Evolutionary conservation across 2,113 vertebrate genomes (phyloP).

Genomic region (Ranitomeya variabilis): DNA sequence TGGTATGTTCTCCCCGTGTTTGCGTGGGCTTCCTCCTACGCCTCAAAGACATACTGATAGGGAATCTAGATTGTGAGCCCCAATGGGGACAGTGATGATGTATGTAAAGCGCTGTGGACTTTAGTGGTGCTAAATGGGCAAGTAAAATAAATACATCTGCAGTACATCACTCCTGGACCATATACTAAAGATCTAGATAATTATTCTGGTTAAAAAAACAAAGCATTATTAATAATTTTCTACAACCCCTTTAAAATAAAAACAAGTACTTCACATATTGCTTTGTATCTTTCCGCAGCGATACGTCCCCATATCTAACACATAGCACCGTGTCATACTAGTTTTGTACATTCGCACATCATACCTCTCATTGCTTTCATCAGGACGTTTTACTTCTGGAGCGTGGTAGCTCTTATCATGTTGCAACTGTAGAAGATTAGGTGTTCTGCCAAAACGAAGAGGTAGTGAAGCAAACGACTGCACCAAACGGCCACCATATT

Average conservation of each 20-base stretch:
- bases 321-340: not conserved
- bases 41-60: too few relatives aligned
- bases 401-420: slow-evolving; percentile 39
- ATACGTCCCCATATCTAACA: not conserved
- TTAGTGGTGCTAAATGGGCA: too few relatives aligned
- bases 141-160: too few relatives aligned
- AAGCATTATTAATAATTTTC: not conserved
- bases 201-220: not conserved
- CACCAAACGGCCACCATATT: not conserved
- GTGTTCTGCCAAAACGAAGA: slow-evolving; percentile 65
- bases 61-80: too few relatives aligned
- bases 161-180: not conserved
- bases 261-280: not conserved
- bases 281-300: not conserved
- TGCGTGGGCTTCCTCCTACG: too few relatives aligned
- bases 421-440: slow-evolving; percentile 38
- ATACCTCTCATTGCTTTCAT: slow-evolving; percentile 62
- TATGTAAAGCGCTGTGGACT: too few relatives aligned
- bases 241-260: not conserved
- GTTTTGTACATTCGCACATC: not conserved
- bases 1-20: too few relatives aligned
- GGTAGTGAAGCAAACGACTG: slow-evolving; percentile 52
- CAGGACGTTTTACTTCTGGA: slow-evolving; percentile 59
- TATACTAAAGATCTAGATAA: too few relatives aligned
- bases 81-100: too few relatives aligned